Base-by-base conservation (phyloP, 2,113 vertebrate species). In the rat (Rattus norvegicus) region DNA sequence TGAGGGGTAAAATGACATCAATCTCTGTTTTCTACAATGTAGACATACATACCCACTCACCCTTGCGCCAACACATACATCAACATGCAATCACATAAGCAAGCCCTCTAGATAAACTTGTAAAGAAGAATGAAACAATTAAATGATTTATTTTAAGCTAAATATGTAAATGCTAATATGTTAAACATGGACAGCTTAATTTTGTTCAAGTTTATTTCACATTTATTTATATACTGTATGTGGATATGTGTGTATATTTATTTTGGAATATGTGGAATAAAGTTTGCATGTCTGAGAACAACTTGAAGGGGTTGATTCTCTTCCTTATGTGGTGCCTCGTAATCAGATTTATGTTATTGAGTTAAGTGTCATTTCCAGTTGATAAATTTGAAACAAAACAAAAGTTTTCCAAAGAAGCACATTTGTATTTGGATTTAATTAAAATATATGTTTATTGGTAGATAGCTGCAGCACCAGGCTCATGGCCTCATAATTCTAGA, bases 61-160 rank as follows among this genome's bases (percentile, higher is more conserved):
- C 2, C 22, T 61, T 8, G 0, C 2, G 8, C 22, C 22, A 61
- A 16, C 12, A 39, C 22, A 83, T 1, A 39, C 0, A 28, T 28
- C 22, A 61, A 84, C 56, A 43, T 28, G 12, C 20, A 83, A 26
- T 7, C 1, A 16, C n/a, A 39, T 61, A 39, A 7, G 22, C 11
- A 39, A 61, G 22, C 22, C 12, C 3, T 26, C 22, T 24, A 61
- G n/a, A 43, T 43, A 39, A 2, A 39, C 11, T 61, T 20, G 4
- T 19, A 54, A 36, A 54, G 16, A 36, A 80, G 1, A 13, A 83
- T 61, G 4, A 83, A 80, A n/a, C 11, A n/a, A 59, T 7, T 6
- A 61, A 61, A 14, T 8, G 13, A 61, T 14, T 83, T 61, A 39
- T 61, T 39, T 83, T 61, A 61, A 3, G 36, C 36, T 61, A 61